Conservation (phyloP, 2,797 vertebrate genomes). For the Oceanodroma leucorhoa region DNA sequence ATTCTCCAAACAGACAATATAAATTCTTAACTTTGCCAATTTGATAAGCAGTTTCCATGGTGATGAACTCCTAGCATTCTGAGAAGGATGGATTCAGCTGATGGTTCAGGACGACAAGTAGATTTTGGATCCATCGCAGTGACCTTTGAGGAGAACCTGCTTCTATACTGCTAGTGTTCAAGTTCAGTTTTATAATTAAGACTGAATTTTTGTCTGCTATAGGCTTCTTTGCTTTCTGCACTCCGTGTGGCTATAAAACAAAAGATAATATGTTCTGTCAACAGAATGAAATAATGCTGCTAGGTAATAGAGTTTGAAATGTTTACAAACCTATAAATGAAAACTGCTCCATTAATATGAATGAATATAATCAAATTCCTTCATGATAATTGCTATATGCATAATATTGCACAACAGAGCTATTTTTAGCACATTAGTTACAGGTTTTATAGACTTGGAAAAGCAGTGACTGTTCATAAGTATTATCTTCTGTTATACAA, state of each 20-base stretch:
- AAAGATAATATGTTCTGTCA: slow-evolving; percentile 67
- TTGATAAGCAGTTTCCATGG: slow-evolving; percentile 17
- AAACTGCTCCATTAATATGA: slow-evolving; percentile 67
- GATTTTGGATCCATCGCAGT: slow-evolving; percentile 3
- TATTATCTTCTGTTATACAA: slow-evolving; percentile 42
- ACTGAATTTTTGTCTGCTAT: slow-evolving; percentile 2
- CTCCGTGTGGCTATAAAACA: slow-evolving; percentile 45
- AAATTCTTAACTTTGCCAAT: background rate
- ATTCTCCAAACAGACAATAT: slow-evolving; percentile 34
- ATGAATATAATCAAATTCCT: slow-evolving; percentile 68
- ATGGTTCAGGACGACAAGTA: slow-evolving; percentile 1
- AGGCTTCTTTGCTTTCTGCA: slow-evolving; percentile 20
- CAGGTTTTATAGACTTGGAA: slow-evolving; percentile 52
- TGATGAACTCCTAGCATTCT: slow-evolving; percentile 26
- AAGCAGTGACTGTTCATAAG: slow-evolving; percentile 14
- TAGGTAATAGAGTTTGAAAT: slow-evolving; percentile 72
- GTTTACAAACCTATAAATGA: slow-evolving; percentile 76
- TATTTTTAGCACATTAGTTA: slow-evolving; percentile 66
- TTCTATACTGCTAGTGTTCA: background rate
- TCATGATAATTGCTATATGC: slow-evolving; percentile 67
- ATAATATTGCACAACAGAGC: slow-evolving; percentile 38
- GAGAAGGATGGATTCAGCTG: background rate
- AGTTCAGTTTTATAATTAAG: slow-evolving; percentile 19
- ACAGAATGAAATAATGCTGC: slow-evolving; percentile 57
- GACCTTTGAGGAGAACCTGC: slow-evolving; percentile 24